Base-by-base conservation (phyloP, 1,140 invertebrate species). In the Drosophila setifemur region DNA sequence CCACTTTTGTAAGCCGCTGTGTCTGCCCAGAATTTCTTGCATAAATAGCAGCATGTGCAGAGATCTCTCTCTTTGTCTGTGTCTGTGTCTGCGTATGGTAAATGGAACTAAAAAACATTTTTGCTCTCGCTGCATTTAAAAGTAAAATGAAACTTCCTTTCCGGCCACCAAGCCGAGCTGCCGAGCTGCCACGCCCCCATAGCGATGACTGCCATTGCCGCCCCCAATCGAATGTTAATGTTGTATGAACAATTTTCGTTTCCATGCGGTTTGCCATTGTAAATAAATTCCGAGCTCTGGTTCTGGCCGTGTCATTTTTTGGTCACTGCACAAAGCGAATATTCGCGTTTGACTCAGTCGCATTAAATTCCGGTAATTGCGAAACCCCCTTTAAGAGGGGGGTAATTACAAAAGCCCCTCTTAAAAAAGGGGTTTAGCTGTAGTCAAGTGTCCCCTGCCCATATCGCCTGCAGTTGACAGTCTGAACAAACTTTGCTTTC, bases 1-100 rank as follows among this genome's bases (percentile, higher is more conserved):
- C 29, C 35, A 26, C 29, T 11, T 49, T 54, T 73, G 74, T 78
- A 78, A 78, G 74, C 69, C 35, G 42, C 70, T 70, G 39, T 73
- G 63, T 78, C 70, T 79, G 75, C 67, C 69, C 69, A 64, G 75
- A 79, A 64, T 81, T 81, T 75, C 71, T 81, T 81, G 77, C 67
- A 81, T 81, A 81, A 81, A 81, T 81, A 81, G 72, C 76, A 81
- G 66, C 76, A 71, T 79, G 69, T 63, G 66, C 49, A 47, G 53
- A 71, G 54, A 48, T 70, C 31, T 29, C 31, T 31, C 40, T 64
- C 48, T 48, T 26, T 14, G 37, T 18, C 35, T 26, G 48, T 50
- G 33, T 37, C 11, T 7, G 43, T 11, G 12, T 44, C 14, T 18
- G 25, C 16, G 14, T 37, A 8, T 52, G 23, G 49, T 18, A 43